Conservation (phyloP, 1,140 invertebrate genomes). For the Leptonema lineaticorne region DNA sequence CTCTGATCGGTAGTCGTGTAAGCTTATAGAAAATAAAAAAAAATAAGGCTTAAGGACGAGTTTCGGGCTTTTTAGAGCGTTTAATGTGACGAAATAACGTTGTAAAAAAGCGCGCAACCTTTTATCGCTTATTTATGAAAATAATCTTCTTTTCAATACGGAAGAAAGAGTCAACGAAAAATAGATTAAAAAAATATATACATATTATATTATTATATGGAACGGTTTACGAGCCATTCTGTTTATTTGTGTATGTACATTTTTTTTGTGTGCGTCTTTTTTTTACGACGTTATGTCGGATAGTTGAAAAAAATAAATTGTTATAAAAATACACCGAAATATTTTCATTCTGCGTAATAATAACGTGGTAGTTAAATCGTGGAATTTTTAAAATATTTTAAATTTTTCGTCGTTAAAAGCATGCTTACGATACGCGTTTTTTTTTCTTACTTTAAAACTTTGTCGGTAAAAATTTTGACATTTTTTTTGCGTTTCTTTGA, state of each 20-base stretch:
- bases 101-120: not conserved
- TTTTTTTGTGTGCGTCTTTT: not conserved
- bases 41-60: slow-evolving; percentile 1
- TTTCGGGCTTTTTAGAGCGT: not conserved
- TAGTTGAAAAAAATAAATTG: no score
- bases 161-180: no score
- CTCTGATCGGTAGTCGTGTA: no score
- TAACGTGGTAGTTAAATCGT: not conserved
- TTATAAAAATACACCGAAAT: not conserved
- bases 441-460: not conserved
- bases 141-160: slow-evolving; percentile 18
- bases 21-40: no score
- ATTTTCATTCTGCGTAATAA: no score
- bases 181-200: no score
- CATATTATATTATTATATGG: not conserved
- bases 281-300: no score
- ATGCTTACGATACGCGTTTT: not conserved
- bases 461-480: no score
- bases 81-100: slow-evolving; percentile 6
- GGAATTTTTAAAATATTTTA: not conserved
- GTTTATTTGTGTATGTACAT: not conserved
- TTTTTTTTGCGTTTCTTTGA: no score
- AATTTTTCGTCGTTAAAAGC: not conserved
- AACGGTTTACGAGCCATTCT: not conserved
- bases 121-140: slow-evolving; percentile 28